Base-by-base conservation (phyloP, 1,140 invertebrate species). In the Pseudomyrmex gracilis region DNA sequence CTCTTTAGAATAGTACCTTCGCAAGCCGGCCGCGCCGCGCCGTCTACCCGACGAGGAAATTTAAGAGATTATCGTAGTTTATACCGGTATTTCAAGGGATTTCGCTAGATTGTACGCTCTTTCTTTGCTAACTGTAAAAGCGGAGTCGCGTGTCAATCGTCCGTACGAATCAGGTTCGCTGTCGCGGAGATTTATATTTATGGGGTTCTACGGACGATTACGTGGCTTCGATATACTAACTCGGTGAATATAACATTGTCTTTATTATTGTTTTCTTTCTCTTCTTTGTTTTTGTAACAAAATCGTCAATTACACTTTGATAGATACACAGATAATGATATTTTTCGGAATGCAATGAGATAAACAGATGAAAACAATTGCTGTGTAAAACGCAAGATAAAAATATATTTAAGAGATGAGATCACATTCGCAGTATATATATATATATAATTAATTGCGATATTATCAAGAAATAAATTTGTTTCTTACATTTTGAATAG, bases 81-180 rank as follows among this genome's bases (percentile, higher is more conserved):
- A 34, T 61, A 85, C 49, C n/a, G 47, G 12, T 60, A 43, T 70
- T 80, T 55, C 57, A 74, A 20, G 13, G 57, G 67, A 55, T 85
- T 87, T 88, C 73, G 51, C 51, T 70, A 64, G 73, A 45, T 12
- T 34, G 13, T 58, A 74, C 57, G 51, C 22, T 58, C 34, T 73
- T 49, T n/a, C 63, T 68, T 61, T 45, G 47, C 20, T 49, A 82
- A 84, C 17, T 66, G 17, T 67, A 61, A 61, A 49, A 20, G 49
- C 34, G 80, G 66, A 51, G n/a, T 49, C 74, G 63, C 58, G 74
- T 76, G 60, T 57, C 58, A 71, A 55, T 85, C 83, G 74, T 82
- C 53, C 61, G 70, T 67, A 24, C 13, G 45, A 45, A 8, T 51
- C 49, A 24, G 67, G 49, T 22, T 73, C 53, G 53, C n/a, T 67